Percentiles rank a stretch among this genome's conserved stretches.
Evolutionary conservation across 2,888 invertebrate species (phyloP).

Genomic region (Epinotia ramella): DNA sequence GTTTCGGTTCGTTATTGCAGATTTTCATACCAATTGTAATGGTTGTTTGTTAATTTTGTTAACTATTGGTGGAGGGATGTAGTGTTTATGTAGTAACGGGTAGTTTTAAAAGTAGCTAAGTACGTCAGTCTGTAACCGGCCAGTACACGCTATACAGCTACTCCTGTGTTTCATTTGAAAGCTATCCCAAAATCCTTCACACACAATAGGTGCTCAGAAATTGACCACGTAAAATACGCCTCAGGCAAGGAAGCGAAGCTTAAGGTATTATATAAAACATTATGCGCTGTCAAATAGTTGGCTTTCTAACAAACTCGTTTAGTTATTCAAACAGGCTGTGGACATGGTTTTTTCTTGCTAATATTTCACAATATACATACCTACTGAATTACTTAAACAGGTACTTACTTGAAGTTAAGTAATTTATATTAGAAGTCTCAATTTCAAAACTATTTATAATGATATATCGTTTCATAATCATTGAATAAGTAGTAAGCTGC

Average conservation of each 20-base stretch:
- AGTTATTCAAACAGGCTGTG: slow-evolving; percentile 27
- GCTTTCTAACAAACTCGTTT: slow-evolving; percentile 44
- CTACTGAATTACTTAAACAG: slow-evolving; percentile 6
- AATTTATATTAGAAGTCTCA: slow-evolving; percentile 8
- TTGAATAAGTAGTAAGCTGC: too few relatives aligned
- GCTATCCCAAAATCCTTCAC: too few relatives aligned
- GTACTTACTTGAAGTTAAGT: slow-evolving; percentile 7
- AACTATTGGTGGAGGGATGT: too few relatives aligned
- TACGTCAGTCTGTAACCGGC: too few relatives aligned
- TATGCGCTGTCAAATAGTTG: slow-evolving; percentile 35
- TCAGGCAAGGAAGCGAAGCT: slow-evolving; percentile 31
- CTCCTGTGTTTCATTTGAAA: too few relatives aligned
- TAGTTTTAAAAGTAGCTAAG: too few relatives aligned
- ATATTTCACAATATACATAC: slow-evolving; percentile 34
- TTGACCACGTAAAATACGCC: slow-evolving; percentile 10
- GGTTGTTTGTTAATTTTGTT: too few relatives aligned
- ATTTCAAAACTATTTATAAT: not conserved
- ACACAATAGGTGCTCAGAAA: not conserved
- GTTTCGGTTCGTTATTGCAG: too few relatives aligned
- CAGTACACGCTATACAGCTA: too few relatives aligned
- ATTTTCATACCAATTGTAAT: too few relatives aligned
- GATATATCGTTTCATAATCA: not conserved
- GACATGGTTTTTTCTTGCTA: slow-evolving; percentile 32
- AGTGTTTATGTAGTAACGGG: too few relatives aligned
- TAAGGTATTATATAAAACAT: slow-evolving; percentile 33